Evolutionary conservation across 1,140 invertebrate species (phyloP).

Genomic region (Cepaea nemoralis): DNA sequence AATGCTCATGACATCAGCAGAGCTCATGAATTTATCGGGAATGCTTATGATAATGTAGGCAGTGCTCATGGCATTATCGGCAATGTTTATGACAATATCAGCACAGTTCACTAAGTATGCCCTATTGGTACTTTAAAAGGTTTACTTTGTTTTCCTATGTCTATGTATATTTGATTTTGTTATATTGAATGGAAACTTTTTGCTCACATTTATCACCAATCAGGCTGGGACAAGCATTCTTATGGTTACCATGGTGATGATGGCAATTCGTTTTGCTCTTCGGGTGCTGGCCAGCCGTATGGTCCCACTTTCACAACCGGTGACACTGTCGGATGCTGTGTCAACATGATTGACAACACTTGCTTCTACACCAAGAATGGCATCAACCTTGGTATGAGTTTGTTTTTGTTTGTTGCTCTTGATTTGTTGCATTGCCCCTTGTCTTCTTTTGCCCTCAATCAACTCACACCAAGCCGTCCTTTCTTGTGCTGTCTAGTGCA

Average conservation of each 20-base stretch:
- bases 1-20: no score
- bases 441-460: not conserved
- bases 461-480: no score
- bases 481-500: no score
- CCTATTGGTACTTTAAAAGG: no score
- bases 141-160: no score
- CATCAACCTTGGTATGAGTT: constrained; percentile 80
- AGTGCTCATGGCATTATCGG: no score
- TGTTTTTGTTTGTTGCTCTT: constrained; percentile 1
- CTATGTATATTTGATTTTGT: no score
- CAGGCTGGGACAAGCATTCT: constrained; percentile 99
- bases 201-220: not conserved
- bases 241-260: constrained; percentile 99
- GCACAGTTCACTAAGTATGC: no score
- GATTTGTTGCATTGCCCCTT: not conserved
- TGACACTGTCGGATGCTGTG: constrained; percentile 95
- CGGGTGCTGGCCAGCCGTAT: constrained; percentile 95
- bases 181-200: not conserved
- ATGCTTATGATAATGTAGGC: no score
- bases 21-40: no score
- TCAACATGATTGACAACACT: constrained; percentile 96
- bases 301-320: constrained; percentile 99
- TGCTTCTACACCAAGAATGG: constrained; percentile 99
- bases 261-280: constrained; percentile 98
- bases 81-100: no score